phyloP scores from a whole-genome alignment of 1,140 invertebrate species.

The Sitophilus oryzae region DNA sequence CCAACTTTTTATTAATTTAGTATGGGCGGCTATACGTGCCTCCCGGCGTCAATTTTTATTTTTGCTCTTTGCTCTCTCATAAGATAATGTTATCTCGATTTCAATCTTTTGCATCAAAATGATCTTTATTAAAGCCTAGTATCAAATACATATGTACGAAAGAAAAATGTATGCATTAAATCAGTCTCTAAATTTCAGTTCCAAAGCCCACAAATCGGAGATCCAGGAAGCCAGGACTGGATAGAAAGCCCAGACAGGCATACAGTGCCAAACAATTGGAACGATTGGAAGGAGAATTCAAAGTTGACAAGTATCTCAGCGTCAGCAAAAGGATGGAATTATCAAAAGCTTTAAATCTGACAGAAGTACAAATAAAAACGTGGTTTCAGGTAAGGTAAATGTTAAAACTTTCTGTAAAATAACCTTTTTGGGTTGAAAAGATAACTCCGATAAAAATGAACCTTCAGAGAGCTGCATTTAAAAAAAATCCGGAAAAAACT shows the following conservation, averaged over 20 bases:
- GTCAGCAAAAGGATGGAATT: constrained; percentile 92
- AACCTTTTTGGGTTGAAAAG: neutral
- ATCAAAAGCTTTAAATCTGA: constrained; percentile 79
- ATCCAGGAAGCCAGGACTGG: constrained; percentile 76
- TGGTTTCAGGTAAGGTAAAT: constrained; percentile 58
- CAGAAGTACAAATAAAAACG: constrained; percentile 95
- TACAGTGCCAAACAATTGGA: constrained; percentile 92
- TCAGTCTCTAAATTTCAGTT: constrained; percentile 59
- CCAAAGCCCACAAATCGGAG: constrained; percentile 71
- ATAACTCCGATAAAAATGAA: neutral
- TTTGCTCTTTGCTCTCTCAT: no score
- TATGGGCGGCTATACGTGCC: no score
- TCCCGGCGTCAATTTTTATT: no score
- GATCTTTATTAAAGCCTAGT: no score
- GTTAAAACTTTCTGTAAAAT: neutral
- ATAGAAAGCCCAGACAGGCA: constrained; percentile 89
- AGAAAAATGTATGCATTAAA: no score
- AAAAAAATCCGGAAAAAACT: no score
- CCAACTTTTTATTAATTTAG: no score
- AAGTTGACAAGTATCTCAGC: constrained; percentile 90
- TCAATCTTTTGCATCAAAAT: no score
- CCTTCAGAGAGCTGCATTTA: neutral
- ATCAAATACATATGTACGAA: no score
- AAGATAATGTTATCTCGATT: no score
- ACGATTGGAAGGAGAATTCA: constrained; percentile 86